Base-by-base conservation (phyloP, 2,113 vertebrate genomes). In the Alligator sinensis region DNA sequence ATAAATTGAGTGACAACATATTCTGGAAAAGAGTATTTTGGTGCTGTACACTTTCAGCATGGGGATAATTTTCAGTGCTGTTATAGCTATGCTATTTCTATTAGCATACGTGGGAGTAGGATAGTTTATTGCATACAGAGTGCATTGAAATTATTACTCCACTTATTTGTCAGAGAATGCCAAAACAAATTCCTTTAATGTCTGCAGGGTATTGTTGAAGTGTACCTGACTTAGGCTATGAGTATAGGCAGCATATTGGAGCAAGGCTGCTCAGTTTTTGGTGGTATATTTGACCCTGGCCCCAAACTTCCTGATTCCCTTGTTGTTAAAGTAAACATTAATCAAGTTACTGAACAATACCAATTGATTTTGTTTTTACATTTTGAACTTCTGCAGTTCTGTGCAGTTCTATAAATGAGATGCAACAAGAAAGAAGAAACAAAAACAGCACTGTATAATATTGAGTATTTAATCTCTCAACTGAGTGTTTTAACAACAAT, bases 141-240 rank as follows among this genome's bases (percentile, higher is more conserved):
- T 89, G 30, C 86, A 82, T 59, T 59, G 47, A 75, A 93, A 21
- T 76, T 62, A 61, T 74, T 80, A 70, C 59, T 77, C n/a, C 77
- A 85, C 79, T 64, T 82, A 79, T 92, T 80, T 91, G 70, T 84
- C 72, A 85, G 87, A 78, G 38, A 86, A 86, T 72, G 84, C 12
- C 10, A 1, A 86, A 95, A 54, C 54, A 88, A 87, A 83, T 87
- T 81, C 2, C n/a, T 84, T 70, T 94, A 87, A 81, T 84, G 84
- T 47, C 34, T 7, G 21, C 2, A 12, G 22, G 6, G 12, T 28
- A 21, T 93, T 28, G 16, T 87, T 78, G 59, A 82, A 95, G 93
- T 47, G 80, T 92, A 80, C 68, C 84, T 87, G 74, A 85, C 86
- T 75, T 30, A 89, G 82, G 85, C 86, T 90, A 19, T 79, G 66